These are phyloP conservation scores for Deladenus siricidicola DNA, from an alignment of 2,888 invertebrate species.

Conservation along the genomic window DNA sequence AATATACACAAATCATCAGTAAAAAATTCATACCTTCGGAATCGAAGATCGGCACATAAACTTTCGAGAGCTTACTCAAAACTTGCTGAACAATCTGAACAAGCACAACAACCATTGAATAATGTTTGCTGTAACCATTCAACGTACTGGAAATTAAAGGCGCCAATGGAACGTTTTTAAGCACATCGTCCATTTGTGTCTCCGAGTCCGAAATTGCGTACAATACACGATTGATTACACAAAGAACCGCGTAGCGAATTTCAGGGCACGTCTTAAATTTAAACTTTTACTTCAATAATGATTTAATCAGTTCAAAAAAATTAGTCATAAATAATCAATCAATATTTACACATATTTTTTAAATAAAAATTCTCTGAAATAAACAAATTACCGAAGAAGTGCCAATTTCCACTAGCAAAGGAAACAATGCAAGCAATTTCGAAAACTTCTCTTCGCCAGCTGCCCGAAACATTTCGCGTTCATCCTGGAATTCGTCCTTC, in stretches of 20 bases:
- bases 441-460: conserved; percentile 67
- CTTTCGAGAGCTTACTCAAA: conserved; percentile 71
- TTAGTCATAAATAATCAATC: too few species aligned
- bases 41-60: conserved; percentile 87
- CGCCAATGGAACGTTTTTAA: not conserved
- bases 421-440: conserved; percentile 66
- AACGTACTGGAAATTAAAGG: not conserved
- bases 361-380: too few species aligned
- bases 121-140: not conserved
- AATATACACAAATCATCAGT: conserved; percentile 69
- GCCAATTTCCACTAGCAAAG: conserved; percentile 92
- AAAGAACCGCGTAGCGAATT: conserved; percentile 65
- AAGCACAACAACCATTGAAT: conserved; percentile 54
- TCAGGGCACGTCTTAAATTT: conserved; percentile 67
- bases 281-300: too few species aligned
- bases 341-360: too few species aligned
- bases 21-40: conserved; percentile 67
- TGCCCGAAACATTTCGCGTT: conserved; percentile 47
- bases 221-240: not conserved
- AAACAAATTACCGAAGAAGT: conserved; percentile 71
- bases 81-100: conserved; percentile 59
- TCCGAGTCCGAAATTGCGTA: not conserved
- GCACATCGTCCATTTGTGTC: not conserved
- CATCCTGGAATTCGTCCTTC: not conserved
- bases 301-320: too few species aligned